These are phyloP conservation scores for Hippoglossus hippoglossus DNA, from an alignment of 2,797 vertebrate genomes.

Conservation along the genomic window DNA sequence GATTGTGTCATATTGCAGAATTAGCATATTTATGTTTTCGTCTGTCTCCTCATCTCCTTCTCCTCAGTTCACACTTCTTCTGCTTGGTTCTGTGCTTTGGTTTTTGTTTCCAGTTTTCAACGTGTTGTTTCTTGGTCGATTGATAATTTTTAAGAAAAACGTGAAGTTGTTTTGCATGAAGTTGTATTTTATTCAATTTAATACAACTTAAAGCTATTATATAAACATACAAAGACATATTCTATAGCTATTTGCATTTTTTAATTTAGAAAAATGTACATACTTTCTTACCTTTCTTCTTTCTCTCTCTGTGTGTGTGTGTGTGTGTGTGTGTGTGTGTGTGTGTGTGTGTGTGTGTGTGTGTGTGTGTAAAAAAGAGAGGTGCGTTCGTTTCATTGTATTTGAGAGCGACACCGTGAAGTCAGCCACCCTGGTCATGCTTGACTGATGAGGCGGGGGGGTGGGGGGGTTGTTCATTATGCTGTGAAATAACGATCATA, in stretches of 20 bases:
- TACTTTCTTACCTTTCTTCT: too few species aligned
- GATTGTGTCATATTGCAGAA: conserved; percentile 14
- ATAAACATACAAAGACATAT: too few species aligned
- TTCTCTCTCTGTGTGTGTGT: too few species aligned
- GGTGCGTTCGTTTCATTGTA: conserved; percentile 5
- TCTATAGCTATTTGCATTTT: too few species aligned
- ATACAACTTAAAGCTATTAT: background rate
- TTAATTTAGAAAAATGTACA: too few species aligned
- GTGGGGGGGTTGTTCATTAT: conserved; percentile 58
- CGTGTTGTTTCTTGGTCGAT: background rate
- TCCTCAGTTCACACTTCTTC: background rate
- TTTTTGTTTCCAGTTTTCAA: background rate
- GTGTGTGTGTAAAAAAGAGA: background rate
- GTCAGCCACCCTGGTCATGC: conserved; percentile 42
- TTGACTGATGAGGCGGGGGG: conserved; percentile 17
- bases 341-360: too few species aligned
- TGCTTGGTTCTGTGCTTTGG: background rate
- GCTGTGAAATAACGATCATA: conserved; percentile 55
- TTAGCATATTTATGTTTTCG: conserved; percentile 26
- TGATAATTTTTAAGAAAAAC: too few species aligned
- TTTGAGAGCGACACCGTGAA: conserved; percentile 17
- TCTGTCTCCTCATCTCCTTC: background rate
- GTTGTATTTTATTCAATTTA: background rate
- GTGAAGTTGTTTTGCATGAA: too few species aligned
- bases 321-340: too few species aligned